phyloP scores from a whole-genome alignment of 2,113 vertebrate species.

The Ammodytes marinus region DNA sequence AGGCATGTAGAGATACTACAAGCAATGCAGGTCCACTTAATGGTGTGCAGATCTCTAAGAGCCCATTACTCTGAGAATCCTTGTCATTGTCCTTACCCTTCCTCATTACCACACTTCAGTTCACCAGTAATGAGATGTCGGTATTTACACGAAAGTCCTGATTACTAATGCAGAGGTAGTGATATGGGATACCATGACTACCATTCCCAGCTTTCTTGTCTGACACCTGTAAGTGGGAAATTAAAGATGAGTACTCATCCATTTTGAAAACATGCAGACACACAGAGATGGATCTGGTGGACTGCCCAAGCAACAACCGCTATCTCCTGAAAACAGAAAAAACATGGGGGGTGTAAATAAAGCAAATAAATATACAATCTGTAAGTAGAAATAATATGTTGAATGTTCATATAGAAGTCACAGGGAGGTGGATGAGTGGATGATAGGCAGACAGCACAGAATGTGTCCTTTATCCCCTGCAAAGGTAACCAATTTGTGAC shows the following conservation, averaged over 20 bases:
- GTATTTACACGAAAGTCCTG: slow-evolving; percentile 74
- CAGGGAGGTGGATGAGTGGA: not conserved
- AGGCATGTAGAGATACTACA: slow-evolving; percentile 55
- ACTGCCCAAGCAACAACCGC: not conserved
- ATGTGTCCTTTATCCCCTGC: not conserved
- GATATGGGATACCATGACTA: slow-evolving; percentile 53
- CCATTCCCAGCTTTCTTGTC: slow-evolving; percentile 64
- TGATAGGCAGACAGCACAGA: not conserved
- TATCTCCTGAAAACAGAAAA: not conserved
- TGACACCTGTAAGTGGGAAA: slow-evolving; percentile 61
- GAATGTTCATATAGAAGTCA: not conserved
- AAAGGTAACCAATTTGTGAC: not conserved
- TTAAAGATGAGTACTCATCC: slow-evolving; percentile 19
- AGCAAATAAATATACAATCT: not conserved
- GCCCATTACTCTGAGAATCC: slow-evolving; percentile 77
- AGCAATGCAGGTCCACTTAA: slow-evolving; percentile 63
- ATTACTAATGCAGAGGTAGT: slow-evolving; percentile 68
- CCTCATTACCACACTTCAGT: slow-evolving; percentile 57
- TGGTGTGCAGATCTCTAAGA: slow-evolving; percentile 63
- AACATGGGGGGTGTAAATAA: not conserved
- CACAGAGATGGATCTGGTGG: not conserved
- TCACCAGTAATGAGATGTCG: slow-evolving; percentile 72
- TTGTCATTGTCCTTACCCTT: slow-evolving; percentile 72
- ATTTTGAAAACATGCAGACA: slow-evolving; percentile 10
- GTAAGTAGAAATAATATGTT: no score